Evolutionary conservation across 64 coral and sea anemone genomes (phyloP), one percentile per base, ranked within the genome.

Genomic region (Hydrozoanthus tunicans): DNA sequence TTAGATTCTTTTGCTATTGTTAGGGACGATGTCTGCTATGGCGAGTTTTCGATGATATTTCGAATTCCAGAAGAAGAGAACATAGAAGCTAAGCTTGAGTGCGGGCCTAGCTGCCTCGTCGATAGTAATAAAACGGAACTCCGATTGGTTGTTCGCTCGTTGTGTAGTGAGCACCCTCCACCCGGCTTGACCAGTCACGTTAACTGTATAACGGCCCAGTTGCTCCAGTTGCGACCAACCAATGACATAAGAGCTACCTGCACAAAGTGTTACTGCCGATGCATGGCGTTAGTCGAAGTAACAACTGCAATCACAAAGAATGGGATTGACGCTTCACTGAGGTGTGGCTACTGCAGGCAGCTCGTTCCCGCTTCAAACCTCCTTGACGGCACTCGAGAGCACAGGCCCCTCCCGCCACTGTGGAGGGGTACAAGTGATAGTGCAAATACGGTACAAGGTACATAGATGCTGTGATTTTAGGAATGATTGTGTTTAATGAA

Each of bases 41-140:
- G 83, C 23, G 24, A 72, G 57, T 86, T 86, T 59, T 71, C 83
- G 53, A 86, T 86, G 83, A 20, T 59, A 58, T 6, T 73, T 86
- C 83, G 83, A 73, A 86, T 86, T 72, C 83, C 83, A 73, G 83
- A 86, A 73, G 83, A 86, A 5, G 4, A 71, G 5, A 32, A 73
- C 83, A 58, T 20, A 57, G 83, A 86, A 71, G 83, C 55, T 9
- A 86, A 72, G 67, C 70, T 86, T 72, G 83, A 86, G 4, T 86
- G 83, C 32, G 83, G 83, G 3, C 83, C 83, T 5, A 20, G 54
- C 52, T 7, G 11, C 9, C 9, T 74, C 6, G 58, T 60, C 4
- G 78, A 81, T 25, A 6, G 58, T 4, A 60, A 20, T 5, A 70
- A 86, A 73, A 86, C 83, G 5, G 83, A 86, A 23, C 11, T 86